These are phyloP conservation scores for Hiodon tergisus DNA, from an alignment of 2,113 vertebrate genomes.

Conservation along the genomic window DNA sequence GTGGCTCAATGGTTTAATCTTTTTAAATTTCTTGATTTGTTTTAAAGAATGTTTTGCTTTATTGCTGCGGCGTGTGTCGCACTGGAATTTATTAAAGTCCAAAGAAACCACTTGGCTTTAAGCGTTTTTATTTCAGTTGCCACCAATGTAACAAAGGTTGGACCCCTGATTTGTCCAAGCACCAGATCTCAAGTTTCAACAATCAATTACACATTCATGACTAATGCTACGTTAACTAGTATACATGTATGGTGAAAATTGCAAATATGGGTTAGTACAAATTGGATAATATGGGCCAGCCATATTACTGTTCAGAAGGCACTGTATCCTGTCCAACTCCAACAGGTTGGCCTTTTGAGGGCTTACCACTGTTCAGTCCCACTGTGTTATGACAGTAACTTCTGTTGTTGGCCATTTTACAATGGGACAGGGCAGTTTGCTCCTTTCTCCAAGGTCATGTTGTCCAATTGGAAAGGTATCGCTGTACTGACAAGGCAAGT, in stretches of 20 bases:
- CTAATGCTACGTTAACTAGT: slow-evolving; percentile 37
- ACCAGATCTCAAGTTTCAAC: background rate
- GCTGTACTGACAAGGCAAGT: too few relatives aligned
- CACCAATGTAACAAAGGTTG: background rate
- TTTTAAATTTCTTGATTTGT: background rate
- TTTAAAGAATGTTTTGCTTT: background rate
- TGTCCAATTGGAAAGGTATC: too few relatives aligned
- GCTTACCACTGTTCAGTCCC: too few relatives aligned
- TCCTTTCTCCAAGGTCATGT: too few relatives aligned
- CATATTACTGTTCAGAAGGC: slow-evolving; percentile 54
- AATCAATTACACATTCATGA: slow-evolving; percentile 57
- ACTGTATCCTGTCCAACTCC: slow-evolving; percentile 14
- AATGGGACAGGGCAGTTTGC: too few relatives aligned
- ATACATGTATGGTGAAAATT: slow-evolving; percentile 53
- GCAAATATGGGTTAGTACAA: background rate
- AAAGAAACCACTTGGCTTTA: background rate
- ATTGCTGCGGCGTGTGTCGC: background rate
- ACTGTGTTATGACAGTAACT: too few relatives aligned
- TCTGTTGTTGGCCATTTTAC: too few relatives aligned
- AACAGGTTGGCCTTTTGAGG: too few relatives aligned
- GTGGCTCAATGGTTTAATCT: background rate
- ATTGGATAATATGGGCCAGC: slow-evolving; percentile 65
- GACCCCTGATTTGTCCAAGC: background rate
- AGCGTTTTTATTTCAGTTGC: background rate
- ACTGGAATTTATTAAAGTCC: background rate